Evolutionary conservation across 2,797 vertebrate genomes (phyloP).

Genomic region (Sarcophilus harrisii): DNA sequence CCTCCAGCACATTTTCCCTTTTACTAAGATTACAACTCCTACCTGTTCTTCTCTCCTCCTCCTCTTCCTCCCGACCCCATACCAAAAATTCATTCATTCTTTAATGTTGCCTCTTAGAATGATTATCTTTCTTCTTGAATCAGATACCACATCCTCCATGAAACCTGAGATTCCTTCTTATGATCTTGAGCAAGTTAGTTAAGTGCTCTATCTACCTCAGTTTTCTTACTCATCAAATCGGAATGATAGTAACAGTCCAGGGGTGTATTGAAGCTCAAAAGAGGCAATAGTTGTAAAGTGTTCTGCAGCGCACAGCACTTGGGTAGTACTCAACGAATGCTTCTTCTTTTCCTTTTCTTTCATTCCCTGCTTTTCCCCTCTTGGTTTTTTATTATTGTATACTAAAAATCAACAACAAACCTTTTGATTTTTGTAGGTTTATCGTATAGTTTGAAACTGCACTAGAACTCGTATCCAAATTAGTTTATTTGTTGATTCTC

Average conservation of each 20-base stretch:
- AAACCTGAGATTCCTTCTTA: neutral
- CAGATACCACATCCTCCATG: neutral
- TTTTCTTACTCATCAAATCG: neutral
- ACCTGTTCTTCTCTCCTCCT: neutral
- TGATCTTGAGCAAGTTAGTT: neutral
- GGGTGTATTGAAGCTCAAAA: neutral
- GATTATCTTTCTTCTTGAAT: neutral
- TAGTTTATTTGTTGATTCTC: neutral
- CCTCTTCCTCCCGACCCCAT: neutral
- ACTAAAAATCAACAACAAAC: neutral
- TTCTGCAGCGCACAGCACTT: neutral
- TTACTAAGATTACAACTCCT: neutral
- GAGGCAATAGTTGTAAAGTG: neutral
- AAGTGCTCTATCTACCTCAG: neutral
- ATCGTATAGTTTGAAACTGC: neutral
- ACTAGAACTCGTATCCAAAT: neutral
- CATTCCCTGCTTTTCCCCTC: neutral
- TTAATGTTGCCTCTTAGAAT: neutral
- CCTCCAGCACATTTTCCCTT: neutral
- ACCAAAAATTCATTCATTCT: neutral
- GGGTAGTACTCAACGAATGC: neutral
- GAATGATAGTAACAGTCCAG: neutral
- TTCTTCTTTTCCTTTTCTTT: neutral
- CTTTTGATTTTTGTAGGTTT: neutral
- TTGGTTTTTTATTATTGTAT: neutral